Conservation (phyloP, 2,113 vertebrate species). For the Hiodon tergisus region DNA sequence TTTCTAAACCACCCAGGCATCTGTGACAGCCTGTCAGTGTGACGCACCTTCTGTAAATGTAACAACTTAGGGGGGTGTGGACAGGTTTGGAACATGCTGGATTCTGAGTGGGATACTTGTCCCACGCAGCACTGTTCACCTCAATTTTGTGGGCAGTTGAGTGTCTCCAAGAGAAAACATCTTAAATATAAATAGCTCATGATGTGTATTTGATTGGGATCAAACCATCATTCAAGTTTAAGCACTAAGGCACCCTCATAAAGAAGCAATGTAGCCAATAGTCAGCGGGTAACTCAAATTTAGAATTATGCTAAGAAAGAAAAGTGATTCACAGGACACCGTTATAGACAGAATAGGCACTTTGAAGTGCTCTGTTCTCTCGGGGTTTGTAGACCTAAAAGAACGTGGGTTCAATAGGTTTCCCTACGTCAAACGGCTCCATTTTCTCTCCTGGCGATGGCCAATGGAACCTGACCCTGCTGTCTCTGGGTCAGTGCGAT, state of each 20-base stretch:
- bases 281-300: no score
- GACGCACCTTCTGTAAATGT: background rate
- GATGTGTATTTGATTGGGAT: no score
- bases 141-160: no score
- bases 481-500: slow-evolving; percentile 69
- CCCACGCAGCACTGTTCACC: background rate
- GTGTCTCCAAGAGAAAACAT: no score
- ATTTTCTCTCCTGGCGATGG: slow-evolving; percentile 16
- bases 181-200: no score
- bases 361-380: no score
- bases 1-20: background rate
- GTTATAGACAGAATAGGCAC: background rate
- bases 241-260: no score
- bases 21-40: background rate
- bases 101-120: background rate
- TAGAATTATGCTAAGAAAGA: background rate
- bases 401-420: background rate
- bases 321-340: background rate
- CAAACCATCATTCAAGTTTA: no score
- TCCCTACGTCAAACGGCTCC: background rate
- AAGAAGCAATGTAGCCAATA: no score
- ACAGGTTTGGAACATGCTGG: background rate
- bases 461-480: background rate
- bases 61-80: no score
- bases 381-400: background rate